Evolutionary conservation across 2,888 invertebrate species (phyloP), one percentile per base, ranked within the genome.

Genomic region (Eilema sororculum): DNA sequence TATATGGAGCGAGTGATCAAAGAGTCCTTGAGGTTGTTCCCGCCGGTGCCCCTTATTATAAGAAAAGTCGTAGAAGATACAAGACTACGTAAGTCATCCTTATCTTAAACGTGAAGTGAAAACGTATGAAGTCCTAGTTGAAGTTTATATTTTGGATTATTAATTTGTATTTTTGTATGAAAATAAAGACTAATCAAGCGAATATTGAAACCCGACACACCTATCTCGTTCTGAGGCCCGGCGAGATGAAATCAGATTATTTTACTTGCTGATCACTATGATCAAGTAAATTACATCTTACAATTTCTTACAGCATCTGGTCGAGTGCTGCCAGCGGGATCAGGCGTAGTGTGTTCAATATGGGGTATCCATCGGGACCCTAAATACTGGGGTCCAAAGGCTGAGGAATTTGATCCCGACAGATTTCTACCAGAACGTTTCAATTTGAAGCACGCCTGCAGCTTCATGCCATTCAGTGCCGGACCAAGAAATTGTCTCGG

Each of bases 391-490:
- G 96, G 96, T 77, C 95, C 96, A 0, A 93, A 96, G 68, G 96
- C 96, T 0, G 95, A 96, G 28, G 90, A 91, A 60, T 97, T 96
- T 79, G 95, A 97, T 81, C 97, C 97, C 0, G 96, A 96, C 77
- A 87, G 96, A 69, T 97, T 97, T 84, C 82, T 95, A 58, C 95
- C 96, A 0, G 96, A 96, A 80, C 87, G 94, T 73, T 89, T 88
- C n/a, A 89, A 92, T 10, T 79, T 90, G 60, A 78, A 88, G 13
- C 87, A 94, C 70, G 75, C 94, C 6, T 95, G 94, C 80, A 89
- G 92, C 70, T 96, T 84, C 73, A 90, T 96, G 87, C 96, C 96
- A 0, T 96, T 96, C 71, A 95, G 96, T 76, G 92, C 84, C 69
- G 96, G 96, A 22, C 94, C 95, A 0, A 90, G 96, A 71, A 95